Conservation (phyloP, 1,140 invertebrate species). For the Drosophila cardini region DNA sequence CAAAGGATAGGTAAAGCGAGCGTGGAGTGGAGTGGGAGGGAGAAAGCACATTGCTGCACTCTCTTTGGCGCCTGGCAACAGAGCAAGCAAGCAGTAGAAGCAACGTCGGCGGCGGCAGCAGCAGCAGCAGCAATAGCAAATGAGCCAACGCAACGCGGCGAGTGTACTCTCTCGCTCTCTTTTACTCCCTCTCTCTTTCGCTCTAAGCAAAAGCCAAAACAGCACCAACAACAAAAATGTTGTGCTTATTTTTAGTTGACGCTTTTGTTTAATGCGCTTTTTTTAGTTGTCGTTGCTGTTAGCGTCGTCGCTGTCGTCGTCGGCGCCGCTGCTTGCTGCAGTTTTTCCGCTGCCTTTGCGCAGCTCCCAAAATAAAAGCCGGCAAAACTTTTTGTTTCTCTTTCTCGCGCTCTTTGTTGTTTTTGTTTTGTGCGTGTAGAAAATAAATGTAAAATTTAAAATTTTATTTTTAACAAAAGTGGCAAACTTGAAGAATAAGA, state of each 20-base stretch:
- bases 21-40: background rate
- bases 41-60: slow-evolving; percentile 25
- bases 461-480: slow-evolving; percentile 73
- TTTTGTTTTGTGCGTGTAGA: slow-evolving; percentile 54
- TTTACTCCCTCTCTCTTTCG: background rate
- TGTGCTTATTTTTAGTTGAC: slow-evolving; percentile 59
- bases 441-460: slow-evolving; percentile 64
- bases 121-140: background rate
- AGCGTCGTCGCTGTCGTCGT: background rate
- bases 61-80: slow-evolving; percentile 54
- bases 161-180: too few relatives aligned
- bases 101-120: background rate
- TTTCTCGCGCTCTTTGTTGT: background rate
- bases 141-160: slow-evolving; percentile 15
- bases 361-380: slow-evolving; percentile 54
- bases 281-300: slow-evolving; percentile 36
- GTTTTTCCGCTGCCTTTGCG: slow-evolving; percentile 4
- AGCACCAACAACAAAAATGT: slow-evolving; percentile 27
- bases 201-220: slow-evolving; percentile 34
- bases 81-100: slow-evolving; percentile 28
- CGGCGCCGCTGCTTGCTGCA: slow-evolving; percentile 23
- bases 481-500: slow-evolving; percentile 1
- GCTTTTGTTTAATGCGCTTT: slow-evolving; percentile 52
- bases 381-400: slow-evolving; percentile 34
- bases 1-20: background rate